Percentiles rank a stretch among this genome's conserved stretches.
phyloP scores from a whole-genome alignment of 1,140 invertebrate species.

The Tachypleus tridentatus region DNA sequence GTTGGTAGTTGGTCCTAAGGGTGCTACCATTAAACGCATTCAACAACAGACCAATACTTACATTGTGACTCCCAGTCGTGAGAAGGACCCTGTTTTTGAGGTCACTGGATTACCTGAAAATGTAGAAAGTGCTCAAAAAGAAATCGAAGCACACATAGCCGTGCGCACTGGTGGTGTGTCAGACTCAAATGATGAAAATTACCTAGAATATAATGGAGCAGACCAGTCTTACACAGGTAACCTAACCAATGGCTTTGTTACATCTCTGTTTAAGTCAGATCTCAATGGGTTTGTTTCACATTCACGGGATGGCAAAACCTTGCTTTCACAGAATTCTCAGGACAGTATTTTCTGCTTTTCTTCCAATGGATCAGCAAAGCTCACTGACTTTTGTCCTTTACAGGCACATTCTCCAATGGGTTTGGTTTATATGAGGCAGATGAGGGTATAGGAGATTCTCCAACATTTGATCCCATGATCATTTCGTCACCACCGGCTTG shows the following conservation, averaged over 20 bases:
- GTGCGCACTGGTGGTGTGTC: slow-evolving; percentile 64
- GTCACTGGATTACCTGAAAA: slow-evolving; percentile 93
- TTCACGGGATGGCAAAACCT: too few species aligned
- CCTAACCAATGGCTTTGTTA: too few species aligned
- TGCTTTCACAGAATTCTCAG: not conserved
- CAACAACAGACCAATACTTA: slow-evolving; percentile 99
- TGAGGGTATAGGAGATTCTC: slow-evolving; percentile 38
- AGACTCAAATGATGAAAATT: too few species aligned
- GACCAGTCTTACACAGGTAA: too few species aligned
- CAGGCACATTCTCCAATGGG: not conserved
- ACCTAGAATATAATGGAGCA: too few species aligned
- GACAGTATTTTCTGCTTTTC: slow-evolving; percentile 6
- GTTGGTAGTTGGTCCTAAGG: slow-evolving; percentile 95
- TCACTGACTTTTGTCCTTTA: slow-evolving; percentile 3
- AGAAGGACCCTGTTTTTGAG: slow-evolving; percentile 98
- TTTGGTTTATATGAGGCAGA: slow-evolving; percentile 32
- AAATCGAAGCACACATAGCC: slow-evolving; percentile 97
- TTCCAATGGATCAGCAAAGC: not conserved
- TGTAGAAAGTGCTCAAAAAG: slow-evolving; percentile 84
- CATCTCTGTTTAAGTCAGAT: too few species aligned
- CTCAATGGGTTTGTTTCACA: too few species aligned
- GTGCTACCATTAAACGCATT: slow-evolving; percentile 97
- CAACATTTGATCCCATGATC: slow-evolving; percentile 35
- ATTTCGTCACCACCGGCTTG: slow-evolving; percentile 4
- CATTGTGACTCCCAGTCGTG: slow-evolving; percentile 94